These are phyloP conservation scores for Cepaea hortensis DNA, from an alignment of 2,888 invertebrate genomes.

Conservation along the genomic window DNA sequence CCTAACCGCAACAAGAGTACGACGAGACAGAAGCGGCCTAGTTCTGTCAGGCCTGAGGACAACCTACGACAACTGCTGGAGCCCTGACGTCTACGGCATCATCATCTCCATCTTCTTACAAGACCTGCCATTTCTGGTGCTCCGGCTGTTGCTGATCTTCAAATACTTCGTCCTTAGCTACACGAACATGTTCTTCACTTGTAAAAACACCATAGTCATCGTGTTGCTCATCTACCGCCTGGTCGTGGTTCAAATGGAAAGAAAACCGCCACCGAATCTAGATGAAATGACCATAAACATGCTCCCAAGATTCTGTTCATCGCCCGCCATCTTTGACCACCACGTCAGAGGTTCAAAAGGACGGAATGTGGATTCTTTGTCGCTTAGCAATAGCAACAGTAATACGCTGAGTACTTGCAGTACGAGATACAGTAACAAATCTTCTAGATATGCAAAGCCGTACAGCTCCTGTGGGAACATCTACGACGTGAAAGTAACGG, in stretches of 20 bases:
- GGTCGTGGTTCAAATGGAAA: slow-evolving; percentile 72
- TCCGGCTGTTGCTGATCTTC: slow-evolving; percentile 86
- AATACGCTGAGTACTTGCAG: slow-evolving; percentile 31
- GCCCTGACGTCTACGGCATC: slow-evolving; percentile 67
- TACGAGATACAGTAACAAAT: slow-evolving; percentile 28
- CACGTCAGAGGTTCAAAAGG: neutral
- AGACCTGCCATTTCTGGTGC: slow-evolving; percentile 73
- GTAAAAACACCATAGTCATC: slow-evolving; percentile 92
- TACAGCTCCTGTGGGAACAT: slow-evolving; percentile 36
- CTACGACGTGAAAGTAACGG: slow-evolving; percentile 21
- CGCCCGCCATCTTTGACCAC: slow-evolving; percentile 30
- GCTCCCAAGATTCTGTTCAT: slow-evolving; percentile 29
- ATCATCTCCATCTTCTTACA: slow-evolving; percentile 72
- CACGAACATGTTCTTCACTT: slow-evolving; percentile 97
- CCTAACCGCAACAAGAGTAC: slow-evolving; percentile 85
- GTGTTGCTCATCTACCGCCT: slow-evolving; percentile 89
- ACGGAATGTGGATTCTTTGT: neutral
- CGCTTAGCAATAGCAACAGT: slow-evolving; percentile 25
- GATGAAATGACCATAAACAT: slow-evolving; percentile 24
- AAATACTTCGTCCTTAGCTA: slow-evolving; percentile 93
- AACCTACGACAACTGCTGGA: slow-evolving; percentile 61
- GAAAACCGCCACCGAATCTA: neutral
- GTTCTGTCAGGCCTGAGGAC: slow-evolving; percentile 28
- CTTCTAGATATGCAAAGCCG: slow-evolving; percentile 19
- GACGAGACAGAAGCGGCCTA: slow-evolving; percentile 71